Conservation (phyloP, 2,113 vertebrate genomes). For the Philantomba maxwellii region DNA sequence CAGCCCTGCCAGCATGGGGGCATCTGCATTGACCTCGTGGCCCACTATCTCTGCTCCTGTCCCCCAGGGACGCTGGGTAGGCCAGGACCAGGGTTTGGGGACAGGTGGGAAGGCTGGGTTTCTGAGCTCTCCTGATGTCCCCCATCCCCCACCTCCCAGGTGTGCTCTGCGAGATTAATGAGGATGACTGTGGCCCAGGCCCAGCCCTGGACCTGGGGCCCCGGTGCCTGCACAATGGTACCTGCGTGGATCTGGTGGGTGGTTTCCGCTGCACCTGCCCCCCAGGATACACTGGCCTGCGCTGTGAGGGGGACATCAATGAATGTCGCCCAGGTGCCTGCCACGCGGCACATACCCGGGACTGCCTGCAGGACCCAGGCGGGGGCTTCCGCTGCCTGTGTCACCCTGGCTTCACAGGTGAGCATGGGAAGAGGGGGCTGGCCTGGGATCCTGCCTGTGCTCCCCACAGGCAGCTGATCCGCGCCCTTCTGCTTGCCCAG, state of each 20-base stretch:
- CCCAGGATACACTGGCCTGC: slow-evolving; percentile 88
- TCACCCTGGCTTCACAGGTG: slow-evolving; percentile 88
- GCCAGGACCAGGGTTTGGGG: neutral
- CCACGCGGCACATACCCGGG: slow-evolving; percentile 82
- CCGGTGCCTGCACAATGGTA: slow-evolving; percentile 91
- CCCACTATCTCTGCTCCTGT: slow-evolving; percentile 92
- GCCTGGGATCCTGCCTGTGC: neutral
- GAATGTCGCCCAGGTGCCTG: slow-evolving; percentile 88
- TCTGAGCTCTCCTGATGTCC: neutral
- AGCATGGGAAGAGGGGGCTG: neutral
- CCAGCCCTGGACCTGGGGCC: slow-evolving; percentile 68
- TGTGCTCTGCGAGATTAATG: slow-evolving; percentile 92
- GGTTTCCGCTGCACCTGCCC: slow-evolving; percentile 91
- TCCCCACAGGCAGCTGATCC: neutral
- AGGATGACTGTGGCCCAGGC: slow-evolving; percentile 86
- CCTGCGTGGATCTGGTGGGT: slow-evolving; percentile 89
- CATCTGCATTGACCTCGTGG: slow-evolving; percentile 89
- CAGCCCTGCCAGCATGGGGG: slow-evolving; percentile 92
- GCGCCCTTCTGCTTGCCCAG: slow-evolving; percentile 52
- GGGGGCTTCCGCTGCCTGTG: slow-evolving; percentile 91
- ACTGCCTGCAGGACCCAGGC: slow-evolving; percentile 87
- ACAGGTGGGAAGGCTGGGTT: neutral
- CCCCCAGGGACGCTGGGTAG: slow-evolving; percentile 92
- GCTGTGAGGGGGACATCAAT: slow-evolving; percentile 92
- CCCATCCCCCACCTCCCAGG: slow-evolving; percentile 69